Evolutionary conservation across 2,888 invertebrate species (phyloP), one percentile per base, ranked within the genome.

Genomic region (Hyalella azteca): DNA sequence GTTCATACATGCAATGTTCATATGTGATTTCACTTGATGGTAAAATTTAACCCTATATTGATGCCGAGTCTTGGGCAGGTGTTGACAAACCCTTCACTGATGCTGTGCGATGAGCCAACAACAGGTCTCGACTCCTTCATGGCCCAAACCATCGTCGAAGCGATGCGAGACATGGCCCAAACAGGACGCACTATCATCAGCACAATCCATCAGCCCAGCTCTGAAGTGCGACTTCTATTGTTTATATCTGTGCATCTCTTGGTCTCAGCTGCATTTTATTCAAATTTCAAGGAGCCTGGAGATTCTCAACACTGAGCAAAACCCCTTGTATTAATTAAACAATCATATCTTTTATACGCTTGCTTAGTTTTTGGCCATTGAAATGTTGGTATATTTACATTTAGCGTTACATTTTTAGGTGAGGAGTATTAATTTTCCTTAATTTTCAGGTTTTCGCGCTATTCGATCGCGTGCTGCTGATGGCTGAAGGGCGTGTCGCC

Each of bases 31-130:
- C n/a, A n/a, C n/a, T n/a, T n/a, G n/a, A n/a, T n/a, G n/a, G n/a
- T n/a, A n/a, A n/a, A n/a, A n/a, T n/a, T n/a, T n/a, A n/a, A n/a
- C n/a, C n/a, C n/a, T n/a, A n/a, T n/a, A n/a, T n/a, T n/a, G n/a
- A n/a, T n/a, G n/a, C n/a, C 54, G 3, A 5, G 19, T 54, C 1
- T 29, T 11, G 36, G 41, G 26, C 87, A 94, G 93, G 93, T 97
- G 2, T 89, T 98, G 60, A 98, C 97, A 0, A 95, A 98, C 89
- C 98, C 98, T 0, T 93, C 95, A 0, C 89, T 98, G 59, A 92
- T 98, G 91, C 96, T 98, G 87, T 97, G 97, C 87, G 98, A 98
- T 87, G 98, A 98, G 87, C 98, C 98, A 0, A 98, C 98, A 0
- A 97, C 97, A 0, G 97, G 98, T 1, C 89, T 98, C 79, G 98